Evolutionary conservation across 2,113 vertebrate genomes (phyloP), one percentile per base, ranked within the genome.

Genomic region (Nymphicus hollandicus): DNA sequence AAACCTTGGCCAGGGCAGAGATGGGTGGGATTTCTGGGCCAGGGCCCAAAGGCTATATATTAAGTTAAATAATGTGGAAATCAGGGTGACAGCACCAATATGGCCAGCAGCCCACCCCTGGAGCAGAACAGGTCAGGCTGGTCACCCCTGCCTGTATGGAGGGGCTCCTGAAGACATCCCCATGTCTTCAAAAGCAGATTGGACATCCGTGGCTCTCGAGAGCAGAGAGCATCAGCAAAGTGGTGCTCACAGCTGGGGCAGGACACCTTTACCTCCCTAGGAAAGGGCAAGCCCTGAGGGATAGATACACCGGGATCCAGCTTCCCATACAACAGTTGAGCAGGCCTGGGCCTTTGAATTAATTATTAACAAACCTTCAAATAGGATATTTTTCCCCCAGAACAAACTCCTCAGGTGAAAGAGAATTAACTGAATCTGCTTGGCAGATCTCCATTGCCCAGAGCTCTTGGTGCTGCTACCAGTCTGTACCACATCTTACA

Each of bases 371-470:
- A 55, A 76, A 35, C 46, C 25, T 73, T 81, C 49, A 71, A 37
- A 22, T 27, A 37, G 1, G 1, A 65, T 4, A 14, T 37, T 31
- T 49, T 27, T 5, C 7, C 1, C 3, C 0, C 10, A 58, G 43
- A 78, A 46, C 8, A 50, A 64, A 39, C 10, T 53, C 46, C 17
- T 86, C 29, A n/a, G 28, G 16, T 60, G 61, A 82, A 50, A 70
- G 35, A 72, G 81, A 78, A n/a, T 78, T 24, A 72, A 82, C 13
- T 24, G 8, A 55, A 43, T 50, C 52, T 92, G 49, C 44, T 76
- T 81, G 11, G 23, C 29, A 68, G 35, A 66, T 77, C 22, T 33
- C 71, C 78, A 82, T 50, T 65, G 44, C 25, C 55, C 37, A 88
- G 47, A 80, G 27, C 13, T 86, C 56, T 49, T 73, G 39, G 28